Evolutionary conservation across 2,113 vertebrate genomes (phyloP), one percentile per base, ranked within the genome.

Genomic region (Cochlearius cochlearius): DNA sequence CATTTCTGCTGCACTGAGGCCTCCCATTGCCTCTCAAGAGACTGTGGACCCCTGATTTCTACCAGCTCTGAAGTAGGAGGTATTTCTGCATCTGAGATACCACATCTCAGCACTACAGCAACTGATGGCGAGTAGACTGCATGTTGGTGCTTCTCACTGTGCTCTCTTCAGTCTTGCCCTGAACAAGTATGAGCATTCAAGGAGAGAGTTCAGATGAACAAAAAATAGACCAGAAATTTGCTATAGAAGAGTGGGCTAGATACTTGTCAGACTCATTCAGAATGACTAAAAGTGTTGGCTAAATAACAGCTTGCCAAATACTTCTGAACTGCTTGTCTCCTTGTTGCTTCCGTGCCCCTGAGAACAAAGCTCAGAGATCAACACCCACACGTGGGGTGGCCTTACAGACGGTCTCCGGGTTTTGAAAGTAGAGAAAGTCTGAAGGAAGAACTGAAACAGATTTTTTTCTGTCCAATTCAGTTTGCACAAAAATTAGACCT

Each of bases 341-440:
- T 47, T 92, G 45, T 79, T 90, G 58, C 62, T 73, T 92, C 84
- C 26, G 23, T 85, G 69, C 27, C 67, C 45, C 81, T 68, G 66
- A 92, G 89, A 96, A 90, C 45, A 92, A 92, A 90, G 69, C 89
- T 91, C 53, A 87, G 66, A 85, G 60, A 90, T 90, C 81, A 91
- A 86, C 74, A 73, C 23, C 26, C 62, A 76, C 66, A 39, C 8
- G 1, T 0, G 1, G 29, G 15, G 60, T 45, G 80, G 30, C 64
- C 72, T 86, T 80, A 59, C 12, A 79, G 62, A 67, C 29, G 34
- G 25, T 52, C 39, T 64, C 81, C 53, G 50, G 32, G 21, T 75
- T 94, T 60, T 76, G 58, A 83, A 92, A 82, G 36, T 73, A 52
- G 17, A 90, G 43, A 74, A 74, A 79, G 12, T 29, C 60, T 81